Evolutionary conservation across 2,113 vertebrate genomes (phyloP).

Genomic region (Gorsachius goisagi): DNA sequence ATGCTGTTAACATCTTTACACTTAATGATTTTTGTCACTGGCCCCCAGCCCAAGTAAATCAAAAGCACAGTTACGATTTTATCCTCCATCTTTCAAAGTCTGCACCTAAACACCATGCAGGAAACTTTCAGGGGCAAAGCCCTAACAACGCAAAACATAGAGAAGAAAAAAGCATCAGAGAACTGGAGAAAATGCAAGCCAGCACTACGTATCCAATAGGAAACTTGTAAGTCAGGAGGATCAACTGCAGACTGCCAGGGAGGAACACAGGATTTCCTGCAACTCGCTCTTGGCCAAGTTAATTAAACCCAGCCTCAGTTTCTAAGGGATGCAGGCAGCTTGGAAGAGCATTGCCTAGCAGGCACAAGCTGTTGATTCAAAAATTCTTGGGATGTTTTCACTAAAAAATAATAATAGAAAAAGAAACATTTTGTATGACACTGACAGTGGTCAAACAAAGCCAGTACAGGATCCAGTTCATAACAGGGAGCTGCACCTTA

Average conservation of each 20-base stretch:
- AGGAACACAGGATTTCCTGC: not conserved
- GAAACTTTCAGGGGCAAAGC: not conserved
- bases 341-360: not conserved
- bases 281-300: not conserved
- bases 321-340: not conserved
- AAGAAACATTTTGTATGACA: not conserved
- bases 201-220: not conserved
- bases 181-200: not conserved
- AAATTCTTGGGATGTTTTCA: not conserved
- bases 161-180: not conserved
- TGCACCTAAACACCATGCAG: not conserved
- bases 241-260: not conserved
- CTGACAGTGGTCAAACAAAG: not conserved
- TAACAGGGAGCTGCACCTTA: not conserved
- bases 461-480: accelerated
- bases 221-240: not conserved
- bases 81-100: not conserved
- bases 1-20: not conserved
- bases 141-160: not conserved
- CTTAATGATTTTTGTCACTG: not conserved
- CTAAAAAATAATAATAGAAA: not conserved
- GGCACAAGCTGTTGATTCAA: not conserved
- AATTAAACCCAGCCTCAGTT: not conserved
- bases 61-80: not conserved
- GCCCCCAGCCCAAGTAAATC: not conserved